Conservation (phyloP, 2,888 invertebrate genomes). For the Scaptomyza caliginosa region DNA sequence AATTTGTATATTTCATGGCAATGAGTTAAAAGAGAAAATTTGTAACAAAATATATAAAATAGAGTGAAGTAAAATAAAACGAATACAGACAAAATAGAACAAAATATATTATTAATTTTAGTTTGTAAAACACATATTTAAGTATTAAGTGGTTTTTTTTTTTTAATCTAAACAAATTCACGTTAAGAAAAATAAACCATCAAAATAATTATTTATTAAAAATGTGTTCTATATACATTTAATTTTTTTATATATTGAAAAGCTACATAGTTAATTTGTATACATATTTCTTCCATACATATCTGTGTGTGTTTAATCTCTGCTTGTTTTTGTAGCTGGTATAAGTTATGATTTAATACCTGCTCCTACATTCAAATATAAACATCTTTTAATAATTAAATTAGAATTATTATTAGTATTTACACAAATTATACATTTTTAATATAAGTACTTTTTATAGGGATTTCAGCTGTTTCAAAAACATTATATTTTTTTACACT, state of each 20-base stretch:
- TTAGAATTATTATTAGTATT: neutral
- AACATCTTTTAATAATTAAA: neutral
- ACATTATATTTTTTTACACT: neutral
- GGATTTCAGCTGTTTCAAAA: neutral
- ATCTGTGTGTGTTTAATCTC: neutral
- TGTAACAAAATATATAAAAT: neutral
- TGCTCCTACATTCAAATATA: neutral
- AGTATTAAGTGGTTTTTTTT: neutral
- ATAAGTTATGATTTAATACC: constrained; percentile 6
- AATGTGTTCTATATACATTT: constrained; percentile 1
- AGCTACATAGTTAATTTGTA: constrained; percentile 10
- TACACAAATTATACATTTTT: too few relatives aligned
- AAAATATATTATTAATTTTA: neutral
- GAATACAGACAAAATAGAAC: neutral
- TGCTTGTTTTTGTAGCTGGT: constrained; percentile 1
- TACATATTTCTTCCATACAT: neutral
- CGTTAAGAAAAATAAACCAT: constrained; percentile 1
- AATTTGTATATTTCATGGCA: constrained; percentile 9
- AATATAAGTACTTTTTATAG: too few relatives aligned
- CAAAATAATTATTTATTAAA: neutral
- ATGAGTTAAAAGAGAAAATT: neutral
- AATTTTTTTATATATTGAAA: constrained; percentile 2
- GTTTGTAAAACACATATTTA: too few relatives aligned
- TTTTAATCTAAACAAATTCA: neutral
- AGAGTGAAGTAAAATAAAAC: neutral